Percentiles rank a stretch among this genome's conserved stretches.
Evolutionary conservation across 2,888 invertebrate genomes (phyloP).

Genomic region (Hirtodrosophila confusa): DNA sequence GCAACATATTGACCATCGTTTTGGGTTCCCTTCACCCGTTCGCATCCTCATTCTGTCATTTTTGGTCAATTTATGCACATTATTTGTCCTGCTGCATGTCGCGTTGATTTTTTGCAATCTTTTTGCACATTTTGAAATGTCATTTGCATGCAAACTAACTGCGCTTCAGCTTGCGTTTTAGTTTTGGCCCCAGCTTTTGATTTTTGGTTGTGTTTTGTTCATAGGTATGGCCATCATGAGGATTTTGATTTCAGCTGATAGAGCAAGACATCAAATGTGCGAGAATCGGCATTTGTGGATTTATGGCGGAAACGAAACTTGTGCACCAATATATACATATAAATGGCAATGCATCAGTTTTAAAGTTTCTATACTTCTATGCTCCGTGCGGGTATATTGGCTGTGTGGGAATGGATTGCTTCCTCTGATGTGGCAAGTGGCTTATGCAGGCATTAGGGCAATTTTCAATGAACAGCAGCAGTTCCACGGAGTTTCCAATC

Average conservation of each 20-base stretch:
- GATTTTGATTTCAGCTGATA: conserved; percentile 41
- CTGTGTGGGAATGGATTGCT: not conserved
- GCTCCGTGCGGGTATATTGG: conserved; percentile 5
- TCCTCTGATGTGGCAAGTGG: too few relatives aligned
- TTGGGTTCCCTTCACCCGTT: conserved; percentile 32
- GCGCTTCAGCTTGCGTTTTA: not conserved
- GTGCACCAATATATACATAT: conserved; percentile 13
- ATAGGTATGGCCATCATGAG: conserved; percentile 26
- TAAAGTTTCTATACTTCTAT: conserved; percentile 14
- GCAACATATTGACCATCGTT: conserved; percentile 61
- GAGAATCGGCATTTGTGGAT: conserved; percentile 41
- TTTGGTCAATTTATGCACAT: conserved; percentile 73
- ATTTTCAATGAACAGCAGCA: too few relatives aligned
- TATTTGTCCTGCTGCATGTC: conserved; percentile 74
- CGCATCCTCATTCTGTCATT: conserved; percentile 19
- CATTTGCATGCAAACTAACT: conserved; percentile 76
- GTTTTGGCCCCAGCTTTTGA: conserved; percentile 9
- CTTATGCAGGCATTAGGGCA: too few relatives aligned
- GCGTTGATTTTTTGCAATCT: conserved; percentile 72
- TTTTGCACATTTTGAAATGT: conserved; percentile 57
- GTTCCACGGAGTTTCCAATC: too few relatives aligned
- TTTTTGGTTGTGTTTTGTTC: conserved; percentile 6
- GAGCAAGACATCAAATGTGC: conserved; percentile 49
- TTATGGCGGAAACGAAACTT: conserved; percentile 41
- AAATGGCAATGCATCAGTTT: conserved; percentile 42